phyloP scores from a whole-genome alignment of 2,113 vertebrate genomes.

The Hemicordylus capensis region DNA sequence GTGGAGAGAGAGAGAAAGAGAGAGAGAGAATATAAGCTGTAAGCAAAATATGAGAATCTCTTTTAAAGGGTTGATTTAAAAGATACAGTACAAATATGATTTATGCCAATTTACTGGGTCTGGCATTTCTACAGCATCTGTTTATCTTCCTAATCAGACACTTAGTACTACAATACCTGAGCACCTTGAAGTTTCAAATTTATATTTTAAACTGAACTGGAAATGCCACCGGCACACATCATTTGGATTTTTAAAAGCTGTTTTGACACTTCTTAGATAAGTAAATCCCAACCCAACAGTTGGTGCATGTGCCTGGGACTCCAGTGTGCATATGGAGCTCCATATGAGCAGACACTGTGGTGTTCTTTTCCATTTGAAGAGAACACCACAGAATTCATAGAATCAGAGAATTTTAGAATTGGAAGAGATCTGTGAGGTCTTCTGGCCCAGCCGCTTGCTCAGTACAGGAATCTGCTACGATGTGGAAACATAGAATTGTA shows the following conservation, averaged over 20 bases:
- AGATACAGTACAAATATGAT: slow-evolving; percentile 21
- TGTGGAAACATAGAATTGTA: no score
- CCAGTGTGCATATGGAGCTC: background rate
- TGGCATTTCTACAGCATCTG: slow-evolving; percentile 21
- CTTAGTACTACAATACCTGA: background rate
- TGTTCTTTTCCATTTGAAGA: no score
- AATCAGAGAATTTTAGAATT: no score
- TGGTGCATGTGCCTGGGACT: background rate
- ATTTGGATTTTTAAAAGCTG: background rate
- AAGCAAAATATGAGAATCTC: slow-evolving; percentile 8
- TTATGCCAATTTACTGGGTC: background rate
- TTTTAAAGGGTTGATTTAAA: slow-evolving; percentile 2
- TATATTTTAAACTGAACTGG: slow-evolving; percentile 18
- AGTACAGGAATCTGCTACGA: no score
- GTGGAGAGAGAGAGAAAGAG: no score
- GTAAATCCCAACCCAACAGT: no score
- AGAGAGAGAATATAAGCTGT: no score
- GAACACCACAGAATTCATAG: no score
- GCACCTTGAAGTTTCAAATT: background rate
- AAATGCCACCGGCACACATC: background rate
- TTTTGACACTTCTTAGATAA: background rate
- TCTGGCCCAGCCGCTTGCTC: no score
- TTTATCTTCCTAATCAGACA: slow-evolving; percentile 19
- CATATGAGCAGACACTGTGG: background rate
- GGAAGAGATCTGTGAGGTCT: no score